phyloP scores from a whole-genome alignment of 2,113 vertebrate species.

The Phalacrocorax carbo region DNA sequence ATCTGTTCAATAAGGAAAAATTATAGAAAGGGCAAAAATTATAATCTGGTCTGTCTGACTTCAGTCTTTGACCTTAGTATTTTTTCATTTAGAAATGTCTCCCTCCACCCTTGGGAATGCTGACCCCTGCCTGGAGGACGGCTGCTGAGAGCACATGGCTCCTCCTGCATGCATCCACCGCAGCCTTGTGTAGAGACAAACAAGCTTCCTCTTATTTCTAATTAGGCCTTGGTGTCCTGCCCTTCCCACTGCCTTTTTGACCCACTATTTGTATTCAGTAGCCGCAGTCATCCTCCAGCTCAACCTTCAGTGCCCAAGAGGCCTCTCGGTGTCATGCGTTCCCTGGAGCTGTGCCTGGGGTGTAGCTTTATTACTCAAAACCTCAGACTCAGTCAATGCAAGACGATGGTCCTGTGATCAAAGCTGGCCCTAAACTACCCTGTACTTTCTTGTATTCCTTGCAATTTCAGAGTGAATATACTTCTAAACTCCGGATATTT shows the following conservation, averaged over 20 bases:
- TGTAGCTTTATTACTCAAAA: not conserved
- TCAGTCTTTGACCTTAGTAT: not conserved
- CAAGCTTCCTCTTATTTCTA: not conserved
- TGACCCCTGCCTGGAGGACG: not conserved
- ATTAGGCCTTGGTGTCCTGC: not conserved
- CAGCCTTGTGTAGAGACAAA: not conserved
- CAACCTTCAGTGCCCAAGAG: fast-evolving
- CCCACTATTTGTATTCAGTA: not conserved
- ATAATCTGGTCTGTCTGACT: not conserved
- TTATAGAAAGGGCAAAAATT: not conserved
- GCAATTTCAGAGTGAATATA: not conserved
- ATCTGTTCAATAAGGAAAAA: not conserved
- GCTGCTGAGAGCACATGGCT: not conserved
- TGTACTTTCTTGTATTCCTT: not conserved
- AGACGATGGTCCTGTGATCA: not conserved
- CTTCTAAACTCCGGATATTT: not conserved
- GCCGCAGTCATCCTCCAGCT: not conserved
- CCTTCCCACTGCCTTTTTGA: not conserved
- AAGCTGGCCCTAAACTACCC: not conserved
- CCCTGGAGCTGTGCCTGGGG: not conserved
- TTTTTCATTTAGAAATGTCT: not conserved
- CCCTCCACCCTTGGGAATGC: not conserved
- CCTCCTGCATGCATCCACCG: not conserved
- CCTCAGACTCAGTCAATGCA: not conserved
- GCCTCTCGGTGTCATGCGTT: fast-evolving